Conservation (phyloP, 1,140 invertebrate species). For the Plectus sambesii region DNA sequence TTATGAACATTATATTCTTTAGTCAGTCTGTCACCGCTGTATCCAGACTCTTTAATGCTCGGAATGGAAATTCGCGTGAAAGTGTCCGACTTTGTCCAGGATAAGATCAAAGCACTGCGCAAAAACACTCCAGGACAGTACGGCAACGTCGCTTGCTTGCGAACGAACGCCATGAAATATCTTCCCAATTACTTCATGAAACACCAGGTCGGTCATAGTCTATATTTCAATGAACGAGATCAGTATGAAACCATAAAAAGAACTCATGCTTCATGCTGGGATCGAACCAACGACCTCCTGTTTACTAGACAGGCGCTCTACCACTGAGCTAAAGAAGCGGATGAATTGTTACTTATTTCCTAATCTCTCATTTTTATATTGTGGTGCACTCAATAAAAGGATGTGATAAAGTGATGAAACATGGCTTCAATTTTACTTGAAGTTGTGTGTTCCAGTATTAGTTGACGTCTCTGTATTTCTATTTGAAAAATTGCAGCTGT, state of each 20-base stretch:
- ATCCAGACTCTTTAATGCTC: constrained; percentile 74
- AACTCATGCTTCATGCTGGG: too few relatives aligned
- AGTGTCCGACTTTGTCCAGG: constrained; percentile 93
- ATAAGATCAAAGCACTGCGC: constrained; percentile 76
- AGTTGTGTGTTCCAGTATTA: too few relatives aligned
- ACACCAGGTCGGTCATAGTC: constrained; percentile 60
- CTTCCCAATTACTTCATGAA: constrained; percentile 92
- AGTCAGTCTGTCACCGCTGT: constrained; percentile 79
- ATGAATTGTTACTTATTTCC: too few relatives aligned
- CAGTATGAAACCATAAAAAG: background rate
- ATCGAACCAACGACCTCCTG: too few relatives aligned
- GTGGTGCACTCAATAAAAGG: too few relatives aligned
- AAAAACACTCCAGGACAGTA: constrained; percentile 63
- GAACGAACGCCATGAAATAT: constrained; percentile 95
- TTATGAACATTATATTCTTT: constrained; percentile 12
- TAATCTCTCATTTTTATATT: too few relatives aligned
- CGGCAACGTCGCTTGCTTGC: constrained; percentile 83
- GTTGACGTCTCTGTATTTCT: too few relatives aligned
- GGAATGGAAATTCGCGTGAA: constrained; percentile 97
- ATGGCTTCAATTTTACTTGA: too few relatives aligned
- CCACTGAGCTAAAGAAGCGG: too few relatives aligned
- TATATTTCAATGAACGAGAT: constrained; percentile 1
- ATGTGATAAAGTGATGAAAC: constrained; percentile 15
- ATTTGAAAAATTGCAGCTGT: too few relatives aligned
- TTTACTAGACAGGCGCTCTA: too few relatives aligned